A percentile compares a stretch with the other conserved stretches of the same genome.
Evolutionary conservation across 2,888 invertebrate species (phyloP).

Genomic region (Microchrysa polita): DNA sequence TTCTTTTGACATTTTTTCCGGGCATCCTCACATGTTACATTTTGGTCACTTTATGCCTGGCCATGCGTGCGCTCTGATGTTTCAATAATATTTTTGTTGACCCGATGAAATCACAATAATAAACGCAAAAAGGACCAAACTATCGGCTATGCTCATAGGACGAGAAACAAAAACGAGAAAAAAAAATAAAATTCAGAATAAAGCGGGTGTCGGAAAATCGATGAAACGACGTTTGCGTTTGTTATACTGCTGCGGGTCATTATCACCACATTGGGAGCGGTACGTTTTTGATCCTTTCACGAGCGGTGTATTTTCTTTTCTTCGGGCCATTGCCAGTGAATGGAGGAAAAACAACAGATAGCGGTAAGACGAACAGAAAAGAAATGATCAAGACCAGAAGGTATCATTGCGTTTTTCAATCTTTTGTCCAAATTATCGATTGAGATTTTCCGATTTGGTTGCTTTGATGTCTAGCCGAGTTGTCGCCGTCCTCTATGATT

Average conservation of each 20-base stretch:
- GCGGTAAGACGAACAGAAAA: constrained; percentile 1
- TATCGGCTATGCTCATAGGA: no score
- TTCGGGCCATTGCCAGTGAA: neutral
- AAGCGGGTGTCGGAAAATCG: constrained; percentile 13
- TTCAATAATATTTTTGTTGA: constrained; percentile 44
- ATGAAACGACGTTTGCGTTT: constrained; percentile 19
- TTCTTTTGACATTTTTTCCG: constrained; percentile 39
- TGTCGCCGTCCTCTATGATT: constrained; percentile 36
- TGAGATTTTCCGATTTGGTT: constrained; percentile 39
- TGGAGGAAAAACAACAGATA: constrained; percentile 28
- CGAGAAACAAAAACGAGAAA: no score
- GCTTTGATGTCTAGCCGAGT: constrained; percentile 36
- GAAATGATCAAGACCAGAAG: constrained; percentile 44
- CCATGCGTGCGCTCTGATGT: constrained; percentile 40
- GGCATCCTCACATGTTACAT: neutral
- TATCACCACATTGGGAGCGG: constrained; percentile 41
- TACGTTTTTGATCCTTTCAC: constrained; percentile 37
- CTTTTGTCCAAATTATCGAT: constrained; percentile 42
- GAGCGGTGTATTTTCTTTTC: constrained; percentile 8
- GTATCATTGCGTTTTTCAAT: constrained; percentile 39
- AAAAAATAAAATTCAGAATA: constrained; percentile 2
- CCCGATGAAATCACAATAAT: constrained; percentile 3
- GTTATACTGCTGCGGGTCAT: constrained; percentile 37
- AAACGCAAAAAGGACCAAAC: no score
- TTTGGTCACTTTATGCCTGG: constrained; percentile 24